A percentile compares a stretch with the other conserved stretches of the same genome.
Conservation (phyloP, 2,888 invertebrate genomes). For the Meiosimyza platycephala region DNA sequence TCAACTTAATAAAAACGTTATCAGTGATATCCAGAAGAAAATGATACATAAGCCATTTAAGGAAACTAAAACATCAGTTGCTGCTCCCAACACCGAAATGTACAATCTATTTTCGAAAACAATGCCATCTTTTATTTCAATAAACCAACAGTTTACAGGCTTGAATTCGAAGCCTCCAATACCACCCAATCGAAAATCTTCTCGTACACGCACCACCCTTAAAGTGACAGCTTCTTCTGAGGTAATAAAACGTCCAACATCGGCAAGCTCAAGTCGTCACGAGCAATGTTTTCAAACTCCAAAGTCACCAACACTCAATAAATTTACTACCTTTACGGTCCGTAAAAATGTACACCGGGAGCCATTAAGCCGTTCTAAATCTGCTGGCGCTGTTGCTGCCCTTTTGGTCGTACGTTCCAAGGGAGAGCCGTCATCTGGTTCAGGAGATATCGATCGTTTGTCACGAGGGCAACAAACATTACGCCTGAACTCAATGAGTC, state of each 20-base stretch:
- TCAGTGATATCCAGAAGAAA: background rate
- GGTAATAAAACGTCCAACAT: conserved; percentile 48
- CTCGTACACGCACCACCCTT: conserved; percentile 69
- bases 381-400: conserved; percentile 60
- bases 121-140: conserved; percentile 70
- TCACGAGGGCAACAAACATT: conserved; percentile 56
- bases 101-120: conserved; percentile 73
- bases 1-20: background rate
- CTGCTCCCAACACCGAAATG: conserved; percentile 58
- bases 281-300: conserved; percentile 61
- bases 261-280: conserved; percentile 54
- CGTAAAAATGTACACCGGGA: conserved; percentile 56
- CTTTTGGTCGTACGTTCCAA: conserved; percentile 50
- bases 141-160: conserved; percentile 65
- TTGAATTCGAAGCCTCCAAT: conserved; percentile 75
- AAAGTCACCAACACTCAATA: conserved; percentile 53
- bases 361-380: conserved; percentile 64
- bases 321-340: conserved; percentile 64
- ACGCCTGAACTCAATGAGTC: conserved; percentile 61
- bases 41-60: background rate
- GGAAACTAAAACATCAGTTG: conserved; percentile 5
- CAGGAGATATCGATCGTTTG: conserved; percentile 34
- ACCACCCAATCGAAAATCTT: conserved; percentile 82
- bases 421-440: conserved; percentile 43
- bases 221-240: conserved; percentile 75